phyloP scores from a whole-genome alignment of 2,888 invertebrate genomes.

The Cordilura impudica region DNA sequence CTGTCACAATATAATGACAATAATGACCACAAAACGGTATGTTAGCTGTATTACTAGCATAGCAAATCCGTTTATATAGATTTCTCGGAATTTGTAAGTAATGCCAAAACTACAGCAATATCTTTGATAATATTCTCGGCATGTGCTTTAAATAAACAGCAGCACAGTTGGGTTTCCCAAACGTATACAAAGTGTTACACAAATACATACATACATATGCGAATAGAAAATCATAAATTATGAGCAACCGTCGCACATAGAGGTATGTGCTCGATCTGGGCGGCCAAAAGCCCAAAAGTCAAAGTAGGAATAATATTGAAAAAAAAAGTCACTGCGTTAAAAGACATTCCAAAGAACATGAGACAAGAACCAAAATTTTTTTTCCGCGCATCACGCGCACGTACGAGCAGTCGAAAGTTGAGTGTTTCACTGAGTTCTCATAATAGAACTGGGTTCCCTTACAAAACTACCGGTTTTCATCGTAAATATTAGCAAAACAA shows the following conservation, averaged over 20 bases:
- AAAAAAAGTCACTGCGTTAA: too few species aligned
- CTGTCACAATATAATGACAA: conserved; percentile 38
- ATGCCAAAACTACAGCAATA: conserved; percentile 45
- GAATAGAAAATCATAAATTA: conserved; percentile 58
- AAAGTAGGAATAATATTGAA: too few species aligned
- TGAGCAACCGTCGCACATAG: conserved; percentile 55
- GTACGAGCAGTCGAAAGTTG: too few species aligned
- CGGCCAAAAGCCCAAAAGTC: too few species aligned
- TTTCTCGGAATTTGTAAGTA: background rate
- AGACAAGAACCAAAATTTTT: too few species aligned
- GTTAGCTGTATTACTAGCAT: conserved; percentile 41
- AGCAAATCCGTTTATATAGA: conserved; percentile 37
- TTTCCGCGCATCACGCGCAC: too few species aligned
- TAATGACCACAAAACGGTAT: conserved; percentile 43
- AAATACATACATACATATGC: background rate
- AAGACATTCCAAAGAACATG: too few species aligned
- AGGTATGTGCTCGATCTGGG: too few species aligned
- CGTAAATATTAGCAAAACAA: too few species aligned
- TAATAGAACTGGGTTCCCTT: too few species aligned
- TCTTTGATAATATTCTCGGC: conserved; percentile 61
- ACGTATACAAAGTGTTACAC: conserved; percentile 1
- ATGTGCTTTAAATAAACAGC: conserved; percentile 38
- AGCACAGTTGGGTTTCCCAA: background rate
- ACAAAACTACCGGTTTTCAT: too few species aligned
- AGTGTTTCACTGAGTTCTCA: too few species aligned